Evolutionary conservation across 2,797 vertebrate species (phyloP), one percentile per base, ranked within the genome.

Genomic region (Molossus molossus): DNA sequence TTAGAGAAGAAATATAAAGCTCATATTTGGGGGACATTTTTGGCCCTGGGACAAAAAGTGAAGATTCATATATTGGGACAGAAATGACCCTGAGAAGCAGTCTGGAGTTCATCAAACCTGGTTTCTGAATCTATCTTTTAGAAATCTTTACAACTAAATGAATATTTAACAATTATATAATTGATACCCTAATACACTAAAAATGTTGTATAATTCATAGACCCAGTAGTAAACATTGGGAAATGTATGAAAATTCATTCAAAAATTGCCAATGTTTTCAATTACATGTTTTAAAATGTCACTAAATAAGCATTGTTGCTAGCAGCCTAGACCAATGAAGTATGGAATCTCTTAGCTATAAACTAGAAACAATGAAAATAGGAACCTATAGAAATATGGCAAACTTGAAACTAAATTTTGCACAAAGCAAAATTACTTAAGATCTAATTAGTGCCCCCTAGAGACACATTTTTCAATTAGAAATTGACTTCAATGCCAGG

Each of bases 381-480:
- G 21, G 25, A 55, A 48, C 0, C 13, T 45, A 27, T 4, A 88
- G 65, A 69, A 91, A 81, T 75, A 64, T 10, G 21, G 65, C 33
- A 50, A 67, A n/a, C 9, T 77, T 37, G 21, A 87, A 40, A 67
- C 37, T 20, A 27, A 75, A 81, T 27, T 92, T 85, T 72, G 29
- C 15, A 76, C 55, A 70, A 82, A 87, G 33, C 50, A 6, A 45
- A 45, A 21, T 91, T 45, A 55, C 75, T 89, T 70, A 72, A 86
- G 70, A 85, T 40, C 37, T 60, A 76, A 73, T 94, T 92, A 72
- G 50, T 79, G 65, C 14, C 73, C 29, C 18, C 25, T 55, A 25
- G n/a, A 92, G 62, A 90, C 18, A 88, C 91, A 88, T 87, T 95
- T 91, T 87, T 82, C 83, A 90, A 67, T 94, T 91, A 95, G 55